Conservation (phyloP, 2,797 vertebrate genomes). For the Chiloscyllium punctatum region DNA sequence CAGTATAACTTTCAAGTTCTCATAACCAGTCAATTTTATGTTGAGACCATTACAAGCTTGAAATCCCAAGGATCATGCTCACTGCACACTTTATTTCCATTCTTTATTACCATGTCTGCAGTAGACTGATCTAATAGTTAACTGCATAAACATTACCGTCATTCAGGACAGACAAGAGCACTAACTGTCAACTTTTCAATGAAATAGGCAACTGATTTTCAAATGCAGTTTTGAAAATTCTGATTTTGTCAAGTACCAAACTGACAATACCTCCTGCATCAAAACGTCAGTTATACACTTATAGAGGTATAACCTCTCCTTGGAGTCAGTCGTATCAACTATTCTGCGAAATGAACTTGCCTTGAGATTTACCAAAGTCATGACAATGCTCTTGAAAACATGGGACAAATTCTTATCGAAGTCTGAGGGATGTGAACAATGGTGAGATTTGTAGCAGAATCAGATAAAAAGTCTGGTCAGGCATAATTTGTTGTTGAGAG, state of each 20-base stretch:
- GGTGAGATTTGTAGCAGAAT: no score
- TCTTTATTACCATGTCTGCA: neutral
- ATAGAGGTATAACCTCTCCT: neutral
- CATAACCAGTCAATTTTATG: neutral
- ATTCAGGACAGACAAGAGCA: no score
- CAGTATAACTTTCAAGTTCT: slow-evolving; percentile 16
- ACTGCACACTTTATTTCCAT: neutral
- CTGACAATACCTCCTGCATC: neutral
- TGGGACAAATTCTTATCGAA: no score
- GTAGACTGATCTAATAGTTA: neutral
- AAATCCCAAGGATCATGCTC: neutral
- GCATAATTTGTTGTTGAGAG: no score
- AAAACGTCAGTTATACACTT: neutral
- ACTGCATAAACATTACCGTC: neutral
- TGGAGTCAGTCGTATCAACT: neutral
- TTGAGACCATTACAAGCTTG: neutral
- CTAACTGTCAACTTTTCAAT: neutral
- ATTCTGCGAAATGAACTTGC: neutral
- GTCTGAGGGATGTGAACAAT: no score
- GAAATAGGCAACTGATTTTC: neutral
- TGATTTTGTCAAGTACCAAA: neutral
- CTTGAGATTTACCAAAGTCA: neutral
- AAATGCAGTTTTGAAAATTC: neutral
- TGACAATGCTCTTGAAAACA: neutral
- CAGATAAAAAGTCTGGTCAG: no score